These are phyloP conservation scores for Notocelia uddmanniana DNA, from an alignment of 2,888 invertebrate genomes.

Conservation along the genomic window DNA sequence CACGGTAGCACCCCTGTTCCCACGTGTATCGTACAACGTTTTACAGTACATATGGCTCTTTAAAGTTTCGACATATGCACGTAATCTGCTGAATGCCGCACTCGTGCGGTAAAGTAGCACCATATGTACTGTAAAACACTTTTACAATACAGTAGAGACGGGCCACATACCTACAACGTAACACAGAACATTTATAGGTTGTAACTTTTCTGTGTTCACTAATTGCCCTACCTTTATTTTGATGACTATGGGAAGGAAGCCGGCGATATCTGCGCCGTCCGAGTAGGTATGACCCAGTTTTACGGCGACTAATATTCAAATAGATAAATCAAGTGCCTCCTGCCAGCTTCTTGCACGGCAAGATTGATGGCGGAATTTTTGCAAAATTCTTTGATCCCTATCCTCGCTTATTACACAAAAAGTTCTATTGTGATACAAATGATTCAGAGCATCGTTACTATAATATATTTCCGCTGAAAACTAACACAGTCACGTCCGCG, in stretches of 20 bases:
- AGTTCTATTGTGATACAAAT: slow-evolving; percentile 65
- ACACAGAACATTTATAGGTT: too few species aligned
- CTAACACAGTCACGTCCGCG: slow-evolving; percentile 70
- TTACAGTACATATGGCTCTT: too few species aligned
- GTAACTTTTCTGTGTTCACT: slow-evolving; percentile 11
- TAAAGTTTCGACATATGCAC: too few species aligned
- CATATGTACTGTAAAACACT: too few species aligned
- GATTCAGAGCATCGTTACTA: slow-evolving; percentile 61
- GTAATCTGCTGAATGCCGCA: too few species aligned
- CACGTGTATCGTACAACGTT: too few species aligned
- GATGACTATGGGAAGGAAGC: slow-evolving; percentile 27
- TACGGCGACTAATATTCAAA: slow-evolving; percentile 75
- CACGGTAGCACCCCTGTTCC: too few species aligned
- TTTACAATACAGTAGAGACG: neutral
- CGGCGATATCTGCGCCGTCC: slow-evolving; percentile 49
- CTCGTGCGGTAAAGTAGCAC: too few species aligned
- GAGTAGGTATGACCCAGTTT: slow-evolving; percentile 60
- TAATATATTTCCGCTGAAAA: slow-evolving; percentile 61
- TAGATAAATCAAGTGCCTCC: slow-evolving; percentile 77
- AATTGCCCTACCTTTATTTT: slow-evolving; percentile 29
- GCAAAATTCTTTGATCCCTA: slow-evolving; percentile 68
- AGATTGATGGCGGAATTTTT: slow-evolving; percentile 75
- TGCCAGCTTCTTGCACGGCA: slow-evolving; percentile 70
- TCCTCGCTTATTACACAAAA: slow-evolving; percentile 63
- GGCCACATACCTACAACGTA: too few species aligned